Conservation (phyloP, 2,797 vertebrate species). For the Alfaro cultratus region DNA sequence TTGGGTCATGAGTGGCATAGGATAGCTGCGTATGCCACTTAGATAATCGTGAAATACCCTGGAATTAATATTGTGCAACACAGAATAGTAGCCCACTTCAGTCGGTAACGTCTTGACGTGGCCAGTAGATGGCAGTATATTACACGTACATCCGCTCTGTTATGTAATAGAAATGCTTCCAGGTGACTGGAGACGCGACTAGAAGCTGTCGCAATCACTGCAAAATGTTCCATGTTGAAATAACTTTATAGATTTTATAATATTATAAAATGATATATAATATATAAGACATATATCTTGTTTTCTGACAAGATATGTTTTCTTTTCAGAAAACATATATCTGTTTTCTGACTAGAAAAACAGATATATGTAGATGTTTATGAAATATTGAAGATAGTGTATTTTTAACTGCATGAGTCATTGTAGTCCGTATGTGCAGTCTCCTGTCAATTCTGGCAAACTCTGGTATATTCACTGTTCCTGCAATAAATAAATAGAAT, state of each 20-base stretch:
- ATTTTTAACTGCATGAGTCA: not conserved
- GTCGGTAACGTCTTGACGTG: slow-evolving; percentile 4
- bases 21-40: not conserved
- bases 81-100: slow-evolving; percentile 8
- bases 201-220: slow-evolving; percentile 53
- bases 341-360: not conserved
- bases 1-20: not conserved
- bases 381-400: not conserved
- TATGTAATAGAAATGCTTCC: slow-evolving; percentile 52
- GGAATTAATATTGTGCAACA: not conserved
- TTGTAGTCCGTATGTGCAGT: not conserved
- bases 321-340: no score
- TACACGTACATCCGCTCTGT: slow-evolving; percentile 29
- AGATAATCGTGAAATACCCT: not conserved
- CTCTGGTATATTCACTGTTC: not conserved
- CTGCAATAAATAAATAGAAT: not conserved
- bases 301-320: not conserved
- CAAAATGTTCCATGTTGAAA: slow-evolving; percentile 22
- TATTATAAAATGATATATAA: no score
- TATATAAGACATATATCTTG: no score
- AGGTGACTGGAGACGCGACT: slow-evolving; percentile 42
- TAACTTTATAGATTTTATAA: not conserved
- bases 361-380: not conserved
- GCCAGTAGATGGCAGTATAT: slow-evolving; percentile 64
- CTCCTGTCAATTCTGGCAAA: not conserved